A percentile compares a stretch with the other conserved stretches of the same genome.
Conservation (phyloP, 2,888 invertebrate genomes). For the Archips xylosteana region DNA sequence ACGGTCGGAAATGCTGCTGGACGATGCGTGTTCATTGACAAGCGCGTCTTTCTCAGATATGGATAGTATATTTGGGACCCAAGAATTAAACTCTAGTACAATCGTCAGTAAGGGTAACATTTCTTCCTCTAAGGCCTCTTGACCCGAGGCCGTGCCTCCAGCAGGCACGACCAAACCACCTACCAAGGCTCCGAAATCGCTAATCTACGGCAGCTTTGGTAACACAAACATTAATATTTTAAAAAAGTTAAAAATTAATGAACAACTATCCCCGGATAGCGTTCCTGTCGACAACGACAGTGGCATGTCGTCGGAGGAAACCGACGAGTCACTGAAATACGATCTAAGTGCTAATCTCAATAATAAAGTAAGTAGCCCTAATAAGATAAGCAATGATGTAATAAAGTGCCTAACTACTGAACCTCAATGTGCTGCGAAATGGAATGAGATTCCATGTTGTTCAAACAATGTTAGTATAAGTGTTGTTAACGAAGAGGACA, state of each 20-base stretch:
- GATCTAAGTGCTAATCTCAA: conserved; percentile 59
- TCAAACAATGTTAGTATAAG: conserved; percentile 71
- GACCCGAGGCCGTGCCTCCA: conserved; percentile 81
- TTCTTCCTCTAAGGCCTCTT: conserved; percentile 66
- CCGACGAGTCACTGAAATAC: conserved; percentile 72
- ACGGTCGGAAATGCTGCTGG: conserved; percentile 72
- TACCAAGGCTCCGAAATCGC: conserved; percentile 55
- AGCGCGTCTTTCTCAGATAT: conserved; percentile 69
- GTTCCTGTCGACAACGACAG: conserved; percentile 64
- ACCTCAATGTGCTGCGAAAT: conserved; percentile 66
- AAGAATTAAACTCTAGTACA: conserved; percentile 67
- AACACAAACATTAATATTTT: conserved; percentile 62
- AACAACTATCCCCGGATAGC: conserved; percentile 42
- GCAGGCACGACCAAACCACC: conserved; percentile 65
- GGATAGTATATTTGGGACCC: conserved; percentile 69
- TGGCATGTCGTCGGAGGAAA: conserved; percentile 82
- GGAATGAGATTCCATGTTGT: conserved; percentile 83
- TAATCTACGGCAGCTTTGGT: conserved; percentile 75
- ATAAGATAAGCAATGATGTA: conserved; percentile 61
- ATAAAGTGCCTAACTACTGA: conserved; percentile 80
- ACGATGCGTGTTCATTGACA: conserved; percentile 72
- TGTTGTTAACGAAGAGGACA: conserved; percentile 60
- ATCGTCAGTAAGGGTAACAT: conserved; percentile 73
- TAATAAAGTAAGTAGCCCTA: conserved; percentile 56
- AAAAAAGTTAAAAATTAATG: conserved; percentile 51